Evolutionary conservation across 2,797 vertebrate genomes (phyloP).

Genomic region (Alcedo quadribrachys): DNA sequence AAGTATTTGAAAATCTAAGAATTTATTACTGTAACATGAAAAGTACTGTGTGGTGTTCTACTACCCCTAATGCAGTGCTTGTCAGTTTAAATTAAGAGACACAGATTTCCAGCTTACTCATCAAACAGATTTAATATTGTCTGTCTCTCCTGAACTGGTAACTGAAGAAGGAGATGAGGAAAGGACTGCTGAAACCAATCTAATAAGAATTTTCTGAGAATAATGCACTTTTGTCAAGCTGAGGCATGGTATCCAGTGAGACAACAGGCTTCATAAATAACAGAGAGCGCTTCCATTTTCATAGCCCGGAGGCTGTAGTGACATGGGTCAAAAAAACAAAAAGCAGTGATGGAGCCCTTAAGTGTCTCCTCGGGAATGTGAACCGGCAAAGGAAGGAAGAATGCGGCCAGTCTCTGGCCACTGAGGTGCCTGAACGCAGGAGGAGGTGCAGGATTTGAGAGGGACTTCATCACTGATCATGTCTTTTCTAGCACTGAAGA

Average conservation of each 20-base stretch:
- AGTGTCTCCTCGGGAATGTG: background rate
- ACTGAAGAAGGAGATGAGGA: slow-evolving; percentile 26
- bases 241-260: background rate
- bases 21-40: background rate
- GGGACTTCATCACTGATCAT: background rate
- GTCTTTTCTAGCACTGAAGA: slow-evolving; percentile 76
- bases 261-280: background rate
- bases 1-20: background rate
- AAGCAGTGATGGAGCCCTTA: background rate
- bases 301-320: background rate
- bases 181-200: slow-evolving; percentile 20
- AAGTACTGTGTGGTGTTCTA: background rate
- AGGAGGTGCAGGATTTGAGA: background rate
- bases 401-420: background rate
- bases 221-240: slow-evolving; percentile 48
- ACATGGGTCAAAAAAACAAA: background rate
- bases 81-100: background rate
- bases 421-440: background rate
- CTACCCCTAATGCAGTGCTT: background rate
- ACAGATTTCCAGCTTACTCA: background rate
- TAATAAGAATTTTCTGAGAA: slow-evolving; percentile 42
- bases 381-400: background rate
- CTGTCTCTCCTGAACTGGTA: slow-evolving; percentile 28
- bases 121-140: slow-evolving; percentile 48
- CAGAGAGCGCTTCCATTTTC: slow-evolving; percentile 1